phyloP scores from a whole-genome alignment of 2,797 vertebrate species.

The Chrysolophus pictus region DNA sequence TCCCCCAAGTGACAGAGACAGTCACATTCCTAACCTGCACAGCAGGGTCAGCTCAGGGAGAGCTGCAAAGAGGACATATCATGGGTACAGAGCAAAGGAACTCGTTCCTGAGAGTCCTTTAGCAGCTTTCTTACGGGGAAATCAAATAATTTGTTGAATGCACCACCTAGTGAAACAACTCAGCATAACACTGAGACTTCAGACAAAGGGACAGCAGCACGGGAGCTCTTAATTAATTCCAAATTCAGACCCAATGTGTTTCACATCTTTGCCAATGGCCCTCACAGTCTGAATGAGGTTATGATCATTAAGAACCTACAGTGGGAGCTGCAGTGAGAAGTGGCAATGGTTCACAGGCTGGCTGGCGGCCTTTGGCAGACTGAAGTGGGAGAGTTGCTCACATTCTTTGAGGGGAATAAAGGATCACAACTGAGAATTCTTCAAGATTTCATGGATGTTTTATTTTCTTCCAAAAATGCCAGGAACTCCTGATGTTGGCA shows the following conservation, averaged over 20 bases:
- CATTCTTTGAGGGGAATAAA: not conserved
- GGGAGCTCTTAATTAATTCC: not conserved
- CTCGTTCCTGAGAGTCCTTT: rapidly evolving
- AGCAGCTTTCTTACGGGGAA: rapidly evolving
- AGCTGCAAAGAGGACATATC: not conserved
- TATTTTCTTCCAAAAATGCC: no score
- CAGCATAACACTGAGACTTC: not conserved
- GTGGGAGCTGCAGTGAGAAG: not conserved
- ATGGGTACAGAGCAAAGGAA: not conserved
- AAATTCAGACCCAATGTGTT: not conserved
- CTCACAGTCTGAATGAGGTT: not conserved
- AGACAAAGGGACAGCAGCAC: not conserved
- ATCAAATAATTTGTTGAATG: not conserved
- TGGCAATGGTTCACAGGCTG: not conserved
- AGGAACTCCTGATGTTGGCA: no score
- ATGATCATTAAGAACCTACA: not conserved
- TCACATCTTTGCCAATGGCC: not conserved
- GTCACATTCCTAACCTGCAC: rapidly evolving
- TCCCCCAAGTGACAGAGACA: not conserved
- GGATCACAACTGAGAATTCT: not conserved
- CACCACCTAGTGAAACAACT: conserved; percentile 51
- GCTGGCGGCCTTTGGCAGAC: not conserved
- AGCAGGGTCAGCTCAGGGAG: not conserved
- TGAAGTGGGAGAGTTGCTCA: not conserved
- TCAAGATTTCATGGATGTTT: not conserved